These are phyloP conservation scores for Lutra lutra DNA, from an alignment of 2,797 vertebrate genomes.

Conservation along the genomic window DNA sequence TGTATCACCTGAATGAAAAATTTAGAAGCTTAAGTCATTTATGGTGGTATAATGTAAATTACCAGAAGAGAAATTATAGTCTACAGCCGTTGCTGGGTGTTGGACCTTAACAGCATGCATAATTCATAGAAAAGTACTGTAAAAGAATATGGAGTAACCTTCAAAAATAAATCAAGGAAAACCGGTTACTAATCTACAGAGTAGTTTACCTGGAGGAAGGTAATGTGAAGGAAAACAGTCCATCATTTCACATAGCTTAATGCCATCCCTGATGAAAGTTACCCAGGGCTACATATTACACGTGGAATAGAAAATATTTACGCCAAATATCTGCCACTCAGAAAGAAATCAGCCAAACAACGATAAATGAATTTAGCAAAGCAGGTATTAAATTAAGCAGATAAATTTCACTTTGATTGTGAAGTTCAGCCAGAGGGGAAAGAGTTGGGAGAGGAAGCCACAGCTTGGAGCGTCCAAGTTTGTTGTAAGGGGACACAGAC, in stretches of 20 bases:
- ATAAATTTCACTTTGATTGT: constrained; percentile 68
- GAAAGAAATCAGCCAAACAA: constrained; percentile 65
- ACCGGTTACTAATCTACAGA: constrained; percentile 70
- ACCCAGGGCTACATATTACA: constrained; percentile 61
- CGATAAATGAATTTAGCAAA: constrained; percentile 71
- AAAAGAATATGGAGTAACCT: constrained; percentile 77
- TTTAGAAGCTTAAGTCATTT: constrained; percentile 69
- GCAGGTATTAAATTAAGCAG: constrained; percentile 68
- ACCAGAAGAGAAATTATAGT: constrained; percentile 71
- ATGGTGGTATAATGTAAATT: constrained; percentile 71
- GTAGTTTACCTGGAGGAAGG: constrained; percentile 79
- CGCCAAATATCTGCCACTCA: constrained; percentile 56
- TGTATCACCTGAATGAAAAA: constrained; percentile 62
- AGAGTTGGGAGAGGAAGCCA: constrained; percentile 1
- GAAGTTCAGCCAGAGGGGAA: constrained; percentile 55
- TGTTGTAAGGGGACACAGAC: background rate
- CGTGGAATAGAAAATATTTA: constrained; percentile 72
- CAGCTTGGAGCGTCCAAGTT: background rate
- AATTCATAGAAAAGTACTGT: constrained; percentile 76
- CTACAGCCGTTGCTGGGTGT: constrained; percentile 60
- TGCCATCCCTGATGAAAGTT: constrained; percentile 64
- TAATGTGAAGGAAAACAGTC: constrained; percentile 73
- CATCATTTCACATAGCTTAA: constrained; percentile 63
- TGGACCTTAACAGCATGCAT: constrained; percentile 75
- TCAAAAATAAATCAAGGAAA: constrained; percentile 80